These are phyloP conservation scores for Lathronympha strigana DNA, from an alignment of 2,888 invertebrate genomes.

Conservation along the genomic window DNA sequence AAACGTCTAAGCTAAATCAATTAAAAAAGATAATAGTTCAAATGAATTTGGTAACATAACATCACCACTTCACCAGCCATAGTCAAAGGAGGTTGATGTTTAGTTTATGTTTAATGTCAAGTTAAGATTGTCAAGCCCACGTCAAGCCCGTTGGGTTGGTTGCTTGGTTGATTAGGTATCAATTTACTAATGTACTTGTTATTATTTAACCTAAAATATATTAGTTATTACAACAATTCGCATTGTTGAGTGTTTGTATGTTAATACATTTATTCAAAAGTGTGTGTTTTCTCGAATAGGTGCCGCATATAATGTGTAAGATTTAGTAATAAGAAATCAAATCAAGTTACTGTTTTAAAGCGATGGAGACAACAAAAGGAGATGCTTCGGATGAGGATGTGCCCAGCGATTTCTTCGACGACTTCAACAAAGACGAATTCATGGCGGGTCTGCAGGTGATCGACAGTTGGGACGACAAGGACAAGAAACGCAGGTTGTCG, in stretches of 20 bases:
- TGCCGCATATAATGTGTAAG: conserved; percentile 25
- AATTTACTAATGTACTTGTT: conserved; percentile 13
- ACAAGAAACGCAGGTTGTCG: conserved; percentile 45
- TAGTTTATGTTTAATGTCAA: too few relatives aligned
- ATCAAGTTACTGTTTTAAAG: conserved; percentile 11
- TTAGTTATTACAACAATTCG: conserved; percentile 3
- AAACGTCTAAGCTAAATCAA: too few relatives aligned
- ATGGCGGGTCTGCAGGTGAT: conserved; percentile 78
- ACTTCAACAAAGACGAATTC: conserved; percentile 75
- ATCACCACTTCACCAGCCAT: too few relatives aligned
- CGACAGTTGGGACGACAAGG: conserved; percentile 72
- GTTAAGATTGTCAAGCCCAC: background rate
- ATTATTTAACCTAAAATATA: conserved; percentile 26
- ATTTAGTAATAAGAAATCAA: conserved; percentile 17
- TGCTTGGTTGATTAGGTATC: too few relatives aligned
- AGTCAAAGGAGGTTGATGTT: too few relatives aligned
- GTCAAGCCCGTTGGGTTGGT: background rate
- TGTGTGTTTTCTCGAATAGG: conserved; percentile 18
- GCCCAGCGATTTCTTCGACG: conserved; percentile 80
- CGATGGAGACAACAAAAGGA: conserved; percentile 46
- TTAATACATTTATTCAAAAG: background rate
- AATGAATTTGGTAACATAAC: too few relatives aligned
- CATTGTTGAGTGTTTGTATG: background rate
- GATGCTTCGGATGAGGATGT: conserved; percentile 68
- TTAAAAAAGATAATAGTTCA: too few relatives aligned